Percentiles rank a stretch among this genome's conserved stretches.
These are phyloP conservation scores for Grapholita molesta DNA, from an alignment of 1,140 invertebrate genomes.

Conservation along the genomic window DNA sequence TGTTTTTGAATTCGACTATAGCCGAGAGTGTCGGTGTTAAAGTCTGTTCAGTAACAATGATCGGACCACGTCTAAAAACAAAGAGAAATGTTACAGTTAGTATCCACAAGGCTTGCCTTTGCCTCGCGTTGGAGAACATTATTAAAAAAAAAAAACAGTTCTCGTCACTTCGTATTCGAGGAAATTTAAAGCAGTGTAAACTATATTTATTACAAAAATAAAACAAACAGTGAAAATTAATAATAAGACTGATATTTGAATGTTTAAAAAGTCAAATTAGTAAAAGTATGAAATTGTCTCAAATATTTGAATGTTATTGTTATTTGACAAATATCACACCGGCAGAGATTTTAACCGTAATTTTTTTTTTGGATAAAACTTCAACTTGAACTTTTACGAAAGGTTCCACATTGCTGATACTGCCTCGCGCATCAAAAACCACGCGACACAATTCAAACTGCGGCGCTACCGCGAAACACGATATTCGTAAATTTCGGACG, in stretches of 20 bases:
- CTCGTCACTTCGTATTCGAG: not conserved
- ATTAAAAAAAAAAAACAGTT: slow-evolving; percentile 23
- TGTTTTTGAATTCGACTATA: slow-evolving; percentile 78
- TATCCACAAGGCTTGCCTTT: slow-evolving; percentile 52
- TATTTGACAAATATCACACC: slow-evolving; percentile 30
- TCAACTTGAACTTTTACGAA: too few relatives aligned
- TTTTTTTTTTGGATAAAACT: too few relatives aligned
- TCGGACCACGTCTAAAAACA: slow-evolving; percentile 77
- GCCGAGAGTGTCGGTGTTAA: slow-evolving; percentile 76
- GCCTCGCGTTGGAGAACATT: slow-evolving; percentile 50
- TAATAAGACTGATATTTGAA: not conserved
- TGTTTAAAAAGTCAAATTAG: slow-evolving; percentile 25
- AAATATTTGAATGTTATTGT: slow-evolving; percentile 71
- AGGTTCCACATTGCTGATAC: too few relatives aligned
- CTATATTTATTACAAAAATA: too few relatives aligned
- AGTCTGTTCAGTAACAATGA: slow-evolving; percentile 77
- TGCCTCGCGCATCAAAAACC: too few relatives aligned
- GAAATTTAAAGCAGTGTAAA: slow-evolving; percentile 28
- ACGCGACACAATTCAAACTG: too few relatives aligned
- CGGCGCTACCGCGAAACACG: too few relatives aligned
- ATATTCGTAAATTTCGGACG: too few relatives aligned
- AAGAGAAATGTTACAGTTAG: slow-evolving; percentile 73
- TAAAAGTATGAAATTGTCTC: slow-evolving; percentile 30
- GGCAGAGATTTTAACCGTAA: slow-evolving; percentile 5
- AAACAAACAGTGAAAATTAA: too few relatives aligned